Evolutionary conservation across 2,888 invertebrate species (phyloP), one percentile per base, ranked within the genome.

Genomic region (Pandemis corylana): DNA sequence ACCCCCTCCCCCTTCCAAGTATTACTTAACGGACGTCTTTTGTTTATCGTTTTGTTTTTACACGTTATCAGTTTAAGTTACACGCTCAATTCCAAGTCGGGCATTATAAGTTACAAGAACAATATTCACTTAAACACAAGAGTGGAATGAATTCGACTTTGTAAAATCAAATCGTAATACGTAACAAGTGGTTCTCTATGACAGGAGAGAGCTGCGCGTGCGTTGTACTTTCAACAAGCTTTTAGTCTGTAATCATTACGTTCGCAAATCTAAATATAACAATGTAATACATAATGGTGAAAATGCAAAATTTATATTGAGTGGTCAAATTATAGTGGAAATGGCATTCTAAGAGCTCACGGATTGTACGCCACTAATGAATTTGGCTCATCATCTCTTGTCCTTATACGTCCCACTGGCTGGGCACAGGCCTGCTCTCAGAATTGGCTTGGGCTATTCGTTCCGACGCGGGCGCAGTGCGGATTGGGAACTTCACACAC

Each of bases 121-220:
- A 59, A 28, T 59, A 12, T 59, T 28, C 12, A 59, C 10, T 59
- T 28, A 10, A 28, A 10, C 7, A 56, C 20, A 56, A 7, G n/a
- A n/a, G 20, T 28, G 5, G 10, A 59, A 59, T 59, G 10, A 28
- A 59, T 59, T 5, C 28, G 12, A 5, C 28, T 59, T 59, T 28
- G 59, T 59, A 59, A 59, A 59, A 59, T 59, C 59, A 28, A 80
- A 84, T 83, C 81, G 80, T 80, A 71, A 76, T 78, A 77, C 71
- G 77, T 80, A 81, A 82, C 82, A 78, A 83, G 83, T 82, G 78
- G 83, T 79, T 76, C 77, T 66, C 74, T 80, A 79, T 84, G 84
- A 86, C 83, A 83, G 81, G 80, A 82, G 82, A 83, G 81, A 84
- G 83, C 77, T 10, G 68, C 75, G 77, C 75, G 15, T 62, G 75